Evolutionary conservation across 2,888 invertebrate species (phyloP).

Genomic region (Drosophila picticornis): DNA sequence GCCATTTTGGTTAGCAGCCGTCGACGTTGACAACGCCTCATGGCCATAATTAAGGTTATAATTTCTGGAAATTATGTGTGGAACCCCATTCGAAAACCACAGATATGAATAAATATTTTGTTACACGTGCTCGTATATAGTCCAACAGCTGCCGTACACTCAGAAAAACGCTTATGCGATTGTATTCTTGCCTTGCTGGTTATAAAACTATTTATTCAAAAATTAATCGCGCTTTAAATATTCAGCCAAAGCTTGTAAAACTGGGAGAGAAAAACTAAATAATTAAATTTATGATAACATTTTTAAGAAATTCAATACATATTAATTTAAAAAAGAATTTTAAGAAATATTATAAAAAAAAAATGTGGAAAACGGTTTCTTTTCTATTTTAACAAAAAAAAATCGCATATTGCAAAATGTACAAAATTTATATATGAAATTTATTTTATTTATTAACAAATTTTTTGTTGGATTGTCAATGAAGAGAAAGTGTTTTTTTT

Average conservation of each 20-base stretch:
- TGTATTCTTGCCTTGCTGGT: neutral
- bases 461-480: neutral
- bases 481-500: neutral
- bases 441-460: neutral
- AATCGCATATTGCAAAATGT: no score
- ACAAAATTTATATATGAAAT: no score
- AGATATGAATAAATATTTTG: conserved; percentile 7
- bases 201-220: neutral
- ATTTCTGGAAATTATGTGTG: conserved; percentile 69
- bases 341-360: neutral
- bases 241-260: neutral
- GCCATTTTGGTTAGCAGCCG: conserved; percentile 65
- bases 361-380: no score
- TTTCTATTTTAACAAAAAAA: no score
- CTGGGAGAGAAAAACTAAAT: neutral
- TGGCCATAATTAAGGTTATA: conserved; percentile 75
- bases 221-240: neutral
- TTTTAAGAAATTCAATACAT: rapidly evolving
- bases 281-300: rapidly evolving
- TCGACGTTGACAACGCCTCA: conserved; percentile 51
- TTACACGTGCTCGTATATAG: conserved; percentile 12
- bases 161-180: neutral
- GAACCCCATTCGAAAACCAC: conserved; percentile 34
- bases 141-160: conserved; percentile 5
- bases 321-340: rapidly evolving